Evolutionary conservation across 2,888 invertebrate species (phyloP), one percentile per base, ranked within the genome.

Genomic region (Drosophila paramelanica): DNA sequence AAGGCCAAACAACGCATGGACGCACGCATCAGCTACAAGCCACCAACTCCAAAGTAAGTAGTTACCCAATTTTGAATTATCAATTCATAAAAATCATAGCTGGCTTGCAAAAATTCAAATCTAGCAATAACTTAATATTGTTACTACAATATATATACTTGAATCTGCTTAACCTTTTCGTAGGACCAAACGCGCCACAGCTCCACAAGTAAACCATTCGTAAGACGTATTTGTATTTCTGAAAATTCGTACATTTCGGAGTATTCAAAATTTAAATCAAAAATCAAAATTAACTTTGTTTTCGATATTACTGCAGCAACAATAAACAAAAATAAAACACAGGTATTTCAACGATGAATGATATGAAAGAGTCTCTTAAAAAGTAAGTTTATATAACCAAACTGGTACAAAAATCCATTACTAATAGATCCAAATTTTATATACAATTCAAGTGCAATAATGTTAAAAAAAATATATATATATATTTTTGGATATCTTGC

Each of bases 21-120:
- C 3, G 17, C 45, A 1, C 55, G 55, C 45, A 10, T 25, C 23
- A 36, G 23, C 1, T 55, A 55, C 5, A 55, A 13, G 36, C 55
- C 55, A 0, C 55, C 55, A 5, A 0, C 8, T 2, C 45, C 36
- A 1, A 55, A 17, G 55, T 55, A 45, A 31, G 41, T 39, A 39
- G 2, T 5, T 20, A 13, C 0, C 27, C 8, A 8, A 25, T 25
- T 25, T 25, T 25, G n/a, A n/a, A n/a, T n/a, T n/a, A n/a, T n/a
- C n/a, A n/a, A n/a, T n/a, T n/a, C n/a, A n/a, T n/a, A n/a, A n/a
- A n/a, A n/a, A n/a, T n/a, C n/a, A n/a, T n/a, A n/a, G n/a, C n/a
- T n/a, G n/a, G n/a, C n/a, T n/a, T n/a, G n/a, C n/a, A n/a, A n/a
- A n/a, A n/a, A n/a, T n/a, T n/a, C n/a, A n/a, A n/a, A n/a, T n/a